Base-by-base conservation (phyloP, 2,888 invertebrate species). In the Drosophila mettleri region DNA sequence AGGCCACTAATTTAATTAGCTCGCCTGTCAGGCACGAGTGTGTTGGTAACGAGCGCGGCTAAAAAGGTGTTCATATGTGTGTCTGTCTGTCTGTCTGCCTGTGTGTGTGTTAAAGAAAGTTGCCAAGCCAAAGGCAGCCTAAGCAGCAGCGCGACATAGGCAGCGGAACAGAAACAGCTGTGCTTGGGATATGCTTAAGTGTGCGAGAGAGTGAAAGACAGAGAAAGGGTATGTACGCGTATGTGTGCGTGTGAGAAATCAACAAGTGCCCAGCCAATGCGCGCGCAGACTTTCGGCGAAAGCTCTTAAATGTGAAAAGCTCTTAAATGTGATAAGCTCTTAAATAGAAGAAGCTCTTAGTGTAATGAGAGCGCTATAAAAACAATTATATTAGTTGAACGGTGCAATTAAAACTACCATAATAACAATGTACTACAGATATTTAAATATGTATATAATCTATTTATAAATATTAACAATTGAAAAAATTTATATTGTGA, bases 1-100 rank as follows among this genome's bases (percentile, higher is more conserved):
- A 80, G 78, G 51, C 67, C 86, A 51, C 73, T 85, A 82, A 86
- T 85, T 89, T 52, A 89, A 87, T 86, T 79, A 89, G 71, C 72
- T 51, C 83, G 85, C 73, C 84, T 80, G 83, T 85, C 69, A 57
- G 61, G 53, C 72, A 55, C 64, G 61, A 53, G 62, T 54, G 62
- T 51, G 68, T 67, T 52, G 58, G 54, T 43, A 52, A 58, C 64
- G 36, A 70, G 54, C 31, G 27, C 29, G n/a, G 34, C 38, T 27
- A 33, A 53, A 38, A 14, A 20, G 43, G 43, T 45, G 43, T 45
- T 27, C 10, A 8, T 24, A 8, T 41, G 27, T 38, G 22, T 31
- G 22, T 3, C 24, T 64, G 36, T 29, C 29, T 64, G 18, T 43
- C 18, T 43, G 34, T 38, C 12, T 43, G 29, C 16, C 9, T 36